Evolutionary conservation across 2,888 invertebrate species (phyloP).

Genomic region (Meandrusa payeni): DNA sequence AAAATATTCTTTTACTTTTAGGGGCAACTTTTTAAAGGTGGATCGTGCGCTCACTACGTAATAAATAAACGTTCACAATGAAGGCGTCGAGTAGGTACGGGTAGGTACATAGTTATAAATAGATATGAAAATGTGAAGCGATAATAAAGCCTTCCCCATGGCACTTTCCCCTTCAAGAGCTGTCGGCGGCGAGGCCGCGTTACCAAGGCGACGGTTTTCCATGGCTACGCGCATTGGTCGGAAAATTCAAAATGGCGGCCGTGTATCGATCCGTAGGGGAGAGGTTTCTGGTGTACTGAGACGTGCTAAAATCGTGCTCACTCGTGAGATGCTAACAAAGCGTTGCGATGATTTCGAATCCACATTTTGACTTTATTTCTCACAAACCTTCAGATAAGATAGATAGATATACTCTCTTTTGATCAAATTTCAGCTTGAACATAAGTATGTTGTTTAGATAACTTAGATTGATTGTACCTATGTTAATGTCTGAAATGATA

Average conservation of each 20-base stretch:
- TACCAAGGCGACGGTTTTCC: constrained; percentile 66
- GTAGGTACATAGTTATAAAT: constrained; percentile 9
- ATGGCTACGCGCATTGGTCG: constrained; percentile 75
- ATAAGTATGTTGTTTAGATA: too few relatives aligned
- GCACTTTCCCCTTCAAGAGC: constrained; percentile 66
- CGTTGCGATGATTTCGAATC: background rate
- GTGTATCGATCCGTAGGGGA: constrained; percentile 64
- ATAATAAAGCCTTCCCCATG: constrained; percentile 55
- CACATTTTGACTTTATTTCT: too few relatives aligned
- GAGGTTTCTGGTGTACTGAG: constrained; percentile 41
- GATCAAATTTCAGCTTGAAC: too few relatives aligned
- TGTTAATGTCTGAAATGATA: too few relatives aligned
- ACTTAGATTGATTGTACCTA: too few relatives aligned
- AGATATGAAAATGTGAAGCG: constrained; percentile 20
- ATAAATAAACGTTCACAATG: too few relatives aligned
- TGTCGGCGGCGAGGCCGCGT: constrained; percentile 47
- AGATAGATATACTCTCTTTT: too few relatives aligned
- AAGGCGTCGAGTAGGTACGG: constrained; percentile 5
- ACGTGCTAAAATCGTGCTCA: constrained; percentile 51
- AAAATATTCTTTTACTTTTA: too few relatives aligned
- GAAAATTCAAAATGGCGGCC: constrained; percentile 78
- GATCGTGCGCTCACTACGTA: too few relatives aligned
- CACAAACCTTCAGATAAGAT: too few relatives aligned
- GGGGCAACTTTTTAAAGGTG: too few relatives aligned
- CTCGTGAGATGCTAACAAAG: constrained; percentile 31